Evolutionary conservation across 2,113 vertebrate species (phyloP).

Genomic region (Donacobius atricapilla): DNA sequence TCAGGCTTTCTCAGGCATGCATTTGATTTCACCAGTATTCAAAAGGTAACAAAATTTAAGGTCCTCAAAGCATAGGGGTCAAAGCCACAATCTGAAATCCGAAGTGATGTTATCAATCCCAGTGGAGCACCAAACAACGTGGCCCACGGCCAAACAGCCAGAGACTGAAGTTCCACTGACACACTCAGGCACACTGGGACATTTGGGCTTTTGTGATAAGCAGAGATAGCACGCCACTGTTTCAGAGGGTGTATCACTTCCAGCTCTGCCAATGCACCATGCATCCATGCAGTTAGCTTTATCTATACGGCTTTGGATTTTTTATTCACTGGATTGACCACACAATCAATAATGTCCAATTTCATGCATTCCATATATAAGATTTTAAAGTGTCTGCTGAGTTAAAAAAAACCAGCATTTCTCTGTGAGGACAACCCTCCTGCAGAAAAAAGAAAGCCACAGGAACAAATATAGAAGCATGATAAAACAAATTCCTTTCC

Average conservation of each 20-base stretch:
- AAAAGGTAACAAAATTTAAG: background rate
- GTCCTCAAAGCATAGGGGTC: background rate
- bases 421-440: background rate
- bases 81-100: background rate
- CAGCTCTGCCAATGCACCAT: background rate
- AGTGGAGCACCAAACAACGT: background rate
- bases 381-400: background rate
- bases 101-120: background rate
- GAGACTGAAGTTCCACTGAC: background rate
- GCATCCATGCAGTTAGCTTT: background rate
- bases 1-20: background rate
- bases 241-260: background rate
- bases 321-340: background rate
- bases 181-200: background rate
- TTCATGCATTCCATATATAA: background rate
- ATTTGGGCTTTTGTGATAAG: background rate
- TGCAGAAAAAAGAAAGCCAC: background rate
- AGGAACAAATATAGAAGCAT: background rate
- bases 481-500: background rate
- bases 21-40: background rate
- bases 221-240: background rate
- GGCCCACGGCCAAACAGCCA: background rate
- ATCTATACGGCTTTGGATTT: background rate
- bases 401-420: background rate
- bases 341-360: background rate